These are phyloP conservation scores for Corapipo altera DNA, from an alignment of 2,113 vertebrate genomes.

Conservation along the genomic window DNA sequence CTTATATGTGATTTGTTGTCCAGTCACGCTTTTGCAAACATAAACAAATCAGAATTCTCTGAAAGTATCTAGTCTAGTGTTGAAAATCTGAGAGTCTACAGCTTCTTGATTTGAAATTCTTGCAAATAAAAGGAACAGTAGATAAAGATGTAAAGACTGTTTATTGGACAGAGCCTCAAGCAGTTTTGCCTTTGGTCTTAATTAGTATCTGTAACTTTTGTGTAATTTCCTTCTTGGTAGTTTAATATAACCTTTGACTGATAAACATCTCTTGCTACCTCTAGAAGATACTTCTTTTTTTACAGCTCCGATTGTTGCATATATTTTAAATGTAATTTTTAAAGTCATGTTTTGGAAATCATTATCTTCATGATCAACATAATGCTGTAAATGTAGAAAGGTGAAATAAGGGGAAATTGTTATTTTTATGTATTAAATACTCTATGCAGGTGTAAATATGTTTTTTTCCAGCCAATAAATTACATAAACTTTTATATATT, in stretches of 20 bases:
- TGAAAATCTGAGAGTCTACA: not conserved
- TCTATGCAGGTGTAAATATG: not conserved
- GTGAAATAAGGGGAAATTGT: not conserved
- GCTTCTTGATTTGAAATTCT: not conserved
- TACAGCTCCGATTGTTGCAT: not conserved
- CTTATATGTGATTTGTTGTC: not conserved
- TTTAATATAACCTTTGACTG: not conserved
- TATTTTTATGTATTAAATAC: not conserved
- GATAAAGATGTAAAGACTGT: not conserved
- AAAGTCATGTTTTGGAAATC: not conserved
- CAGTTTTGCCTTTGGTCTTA: not conserved
- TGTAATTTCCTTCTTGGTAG: not conserved
- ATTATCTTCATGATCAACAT: not conserved
- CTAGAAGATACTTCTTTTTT: not conserved
- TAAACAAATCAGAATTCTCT: conserved; percentile 15
- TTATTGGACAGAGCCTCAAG: not conserved
- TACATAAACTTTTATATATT: not conserved
- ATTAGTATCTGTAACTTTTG: not conserved
- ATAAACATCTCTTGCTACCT: not conserved
- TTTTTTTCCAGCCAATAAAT: not conserved
- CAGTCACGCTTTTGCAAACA: not conserved
- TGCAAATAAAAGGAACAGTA: not conserved
- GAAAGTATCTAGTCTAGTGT: not conserved
- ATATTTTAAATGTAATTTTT: not conserved
- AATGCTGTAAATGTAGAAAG: not conserved